Conservation (phyloP, 30 jellyfish, hydroid and myxozoan species). For the Aurelia aurita complex sp. Pacific region DNA sequence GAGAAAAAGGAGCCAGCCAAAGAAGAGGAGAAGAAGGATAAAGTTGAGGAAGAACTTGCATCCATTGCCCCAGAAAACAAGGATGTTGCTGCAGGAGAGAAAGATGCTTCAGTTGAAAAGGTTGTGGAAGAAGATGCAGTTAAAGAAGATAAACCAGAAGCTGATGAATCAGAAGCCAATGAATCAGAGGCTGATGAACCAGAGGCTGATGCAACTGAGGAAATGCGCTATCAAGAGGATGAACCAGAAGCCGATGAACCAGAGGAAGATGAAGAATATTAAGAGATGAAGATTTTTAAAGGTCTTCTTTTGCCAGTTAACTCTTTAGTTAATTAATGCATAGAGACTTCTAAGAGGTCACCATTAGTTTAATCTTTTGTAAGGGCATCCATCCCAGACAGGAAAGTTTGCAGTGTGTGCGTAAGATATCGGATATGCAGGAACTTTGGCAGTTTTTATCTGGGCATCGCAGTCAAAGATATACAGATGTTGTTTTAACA, state of each 20-base stretch:
- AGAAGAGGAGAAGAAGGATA: conserved; percentile 6
- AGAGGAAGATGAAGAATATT: too few species aligned
- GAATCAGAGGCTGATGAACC: neutral
- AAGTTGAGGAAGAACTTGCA: neutral
- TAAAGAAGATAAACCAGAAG: neutral
- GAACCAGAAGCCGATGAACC: neutral
- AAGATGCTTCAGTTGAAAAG: neutral
- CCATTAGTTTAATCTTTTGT: neutral
- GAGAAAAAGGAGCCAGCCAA: neutral
- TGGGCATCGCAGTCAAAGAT: too few species aligned
- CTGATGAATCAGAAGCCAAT: neutral
- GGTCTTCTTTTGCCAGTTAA: too few species aligned
- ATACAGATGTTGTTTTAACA: too few species aligned
- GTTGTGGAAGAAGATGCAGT: neutral
- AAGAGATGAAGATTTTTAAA: too few species aligned
- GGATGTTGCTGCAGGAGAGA: conserved; percentile 13
- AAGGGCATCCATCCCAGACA: neutral
- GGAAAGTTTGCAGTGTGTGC: too few species aligned
- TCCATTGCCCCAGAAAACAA: neutral
- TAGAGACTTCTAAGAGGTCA: too few species aligned
- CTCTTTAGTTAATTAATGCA: too few species aligned
- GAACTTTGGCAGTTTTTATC: too few species aligned
- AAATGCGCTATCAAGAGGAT: neutral
- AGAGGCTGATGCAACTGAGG: too few species aligned
- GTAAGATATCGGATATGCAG: too few species aligned